phyloP scores from a whole-genome alignment of 30 jellyfish, hydroid and myxozoan genomes.

The Pseudorhiza aurosa region DNA sequence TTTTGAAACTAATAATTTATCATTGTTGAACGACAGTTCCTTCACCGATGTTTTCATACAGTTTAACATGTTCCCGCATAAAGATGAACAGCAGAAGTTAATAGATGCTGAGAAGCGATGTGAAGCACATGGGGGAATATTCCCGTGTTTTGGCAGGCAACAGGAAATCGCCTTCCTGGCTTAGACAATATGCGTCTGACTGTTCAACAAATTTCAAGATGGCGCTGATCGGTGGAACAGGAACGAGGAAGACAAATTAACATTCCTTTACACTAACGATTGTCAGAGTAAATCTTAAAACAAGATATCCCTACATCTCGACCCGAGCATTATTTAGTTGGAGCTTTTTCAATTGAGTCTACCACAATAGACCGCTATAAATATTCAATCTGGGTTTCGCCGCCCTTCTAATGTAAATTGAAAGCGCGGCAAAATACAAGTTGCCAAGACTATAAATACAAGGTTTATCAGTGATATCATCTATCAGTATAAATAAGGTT shows the following conservation, averaged over 20 bases:
- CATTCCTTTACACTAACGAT: not conserved
- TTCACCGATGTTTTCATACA: too few relatives aligned
- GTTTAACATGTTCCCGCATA: too few relatives aligned
- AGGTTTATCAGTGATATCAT: not conserved
- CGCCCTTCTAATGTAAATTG: conserved; percentile 58
- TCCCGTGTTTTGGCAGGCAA: conserved; percentile 14
- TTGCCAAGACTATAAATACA: not conserved
- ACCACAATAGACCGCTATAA: conserved; percentile 26
- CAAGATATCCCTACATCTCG: not conserved
- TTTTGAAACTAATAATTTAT: too few relatives aligned
- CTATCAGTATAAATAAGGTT: not conserved
- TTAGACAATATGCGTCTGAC: conserved; percentile 2
- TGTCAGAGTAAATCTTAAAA: not conserved
- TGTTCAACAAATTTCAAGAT: not conserved
- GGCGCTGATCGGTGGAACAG: conserved; percentile 8
- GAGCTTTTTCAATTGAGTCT: not conserved
- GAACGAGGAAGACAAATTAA: not conserved
- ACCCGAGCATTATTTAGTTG: not conserved
- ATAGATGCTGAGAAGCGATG: not conserved
- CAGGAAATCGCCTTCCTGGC: conserved; percentile 17
- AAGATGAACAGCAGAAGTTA: too few relatives aligned
- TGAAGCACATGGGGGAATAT: conserved; percentile 28
- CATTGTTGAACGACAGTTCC: too few relatives aligned
- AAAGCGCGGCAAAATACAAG: conserved; percentile 76
- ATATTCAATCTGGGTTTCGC: conserved; percentile 24